These are phyloP conservation scores for Triplophysa bombifrons DNA, from an alignment of 2,797 vertebrate species.

Conservation along the genomic window DNA sequence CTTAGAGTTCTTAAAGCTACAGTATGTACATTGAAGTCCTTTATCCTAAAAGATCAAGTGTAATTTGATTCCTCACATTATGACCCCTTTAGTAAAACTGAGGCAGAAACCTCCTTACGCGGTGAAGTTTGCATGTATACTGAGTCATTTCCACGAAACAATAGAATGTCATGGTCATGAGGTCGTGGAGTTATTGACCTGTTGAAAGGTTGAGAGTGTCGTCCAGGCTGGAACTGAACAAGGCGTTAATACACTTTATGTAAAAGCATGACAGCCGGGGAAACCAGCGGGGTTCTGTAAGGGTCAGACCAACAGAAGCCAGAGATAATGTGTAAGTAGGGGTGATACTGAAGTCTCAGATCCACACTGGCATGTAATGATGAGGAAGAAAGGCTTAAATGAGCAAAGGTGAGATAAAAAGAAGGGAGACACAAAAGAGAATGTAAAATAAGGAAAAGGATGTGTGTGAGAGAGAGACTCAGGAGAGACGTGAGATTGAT, in stretches of 20 bases:
- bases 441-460: too few species aligned
- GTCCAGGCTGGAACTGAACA: not conserved
- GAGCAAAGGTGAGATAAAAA: too few species aligned
- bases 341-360: not conserved
- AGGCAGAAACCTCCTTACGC: slow-evolving; percentile 37
- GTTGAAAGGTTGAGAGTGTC: slow-evolving; percentile 16
- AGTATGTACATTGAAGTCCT: not conserved
- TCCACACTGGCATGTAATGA: not conserved
- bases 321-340: not conserved
- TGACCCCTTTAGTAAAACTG: slow-evolving; percentile 11
- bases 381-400: too few species aligned
- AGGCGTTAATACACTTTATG: not conserved
- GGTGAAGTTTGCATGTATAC: slow-evolving; percentile 42
- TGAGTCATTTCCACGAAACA: slow-evolving; percentile 61
- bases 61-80: not conserved
- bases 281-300: slow-evolving; percentile 51
- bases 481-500: not conserved
- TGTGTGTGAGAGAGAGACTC: not conserved
- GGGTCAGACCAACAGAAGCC: not conserved
- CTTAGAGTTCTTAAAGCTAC: not conserved
- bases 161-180: slow-evolving; percentile 65
- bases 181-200: slow-evolving; percentile 11
- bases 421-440: too few species aligned
- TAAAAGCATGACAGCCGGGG: slow-evolving; percentile 29
- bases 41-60: not conserved